These are phyloP conservation scores for Nemurella pictetii DNA, from an alignment of 2,888 invertebrate genomes.

Conservation along the genomic window DNA sequence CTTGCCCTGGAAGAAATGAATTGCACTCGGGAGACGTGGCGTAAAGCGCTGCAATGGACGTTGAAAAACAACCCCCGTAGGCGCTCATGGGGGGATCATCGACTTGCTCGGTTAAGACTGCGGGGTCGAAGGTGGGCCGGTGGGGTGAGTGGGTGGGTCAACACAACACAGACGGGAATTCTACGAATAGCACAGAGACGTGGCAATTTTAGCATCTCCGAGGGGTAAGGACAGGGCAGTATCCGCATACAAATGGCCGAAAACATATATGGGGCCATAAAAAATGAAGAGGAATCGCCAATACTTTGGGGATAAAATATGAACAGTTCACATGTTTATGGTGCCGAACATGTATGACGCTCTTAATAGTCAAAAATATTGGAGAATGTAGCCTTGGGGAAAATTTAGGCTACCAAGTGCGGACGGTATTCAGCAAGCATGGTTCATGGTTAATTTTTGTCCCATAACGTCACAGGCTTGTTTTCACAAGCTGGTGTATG, in stretches of 20 bases:
- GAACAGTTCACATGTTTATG: neutral
- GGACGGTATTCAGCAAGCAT: too few relatives aligned
- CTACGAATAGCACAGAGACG: neutral
- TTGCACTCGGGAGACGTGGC: neutral
- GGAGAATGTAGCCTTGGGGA: too few relatives aligned
- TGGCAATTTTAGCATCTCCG: neutral
- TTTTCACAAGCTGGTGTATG: too few relatives aligned
- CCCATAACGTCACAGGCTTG: too few relatives aligned
- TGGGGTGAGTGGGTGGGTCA: neutral
- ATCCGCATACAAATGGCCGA: neutral
- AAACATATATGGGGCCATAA: neutral
- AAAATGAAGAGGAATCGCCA: too few relatives aligned
- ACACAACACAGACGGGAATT: slow-evolving; percentile 1
- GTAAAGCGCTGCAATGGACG: slow-evolving; percentile 16
- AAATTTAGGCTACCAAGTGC: too few relatives aligned
- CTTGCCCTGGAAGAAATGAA: neutral
- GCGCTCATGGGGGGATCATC: neutral
- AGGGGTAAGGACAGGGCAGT: neutral
- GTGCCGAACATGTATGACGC: neutral
- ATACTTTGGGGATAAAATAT: too few relatives aligned
- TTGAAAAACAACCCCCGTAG: slow-evolving; percentile 14
- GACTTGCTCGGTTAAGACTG: neutral
- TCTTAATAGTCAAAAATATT: too few relatives aligned
- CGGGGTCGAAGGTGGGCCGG: neutral
- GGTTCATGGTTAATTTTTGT: too few relatives aligned